Base-by-base conservation (phyloP, 2,797 vertebrate species). In the Gallinago stenura region DNA sequence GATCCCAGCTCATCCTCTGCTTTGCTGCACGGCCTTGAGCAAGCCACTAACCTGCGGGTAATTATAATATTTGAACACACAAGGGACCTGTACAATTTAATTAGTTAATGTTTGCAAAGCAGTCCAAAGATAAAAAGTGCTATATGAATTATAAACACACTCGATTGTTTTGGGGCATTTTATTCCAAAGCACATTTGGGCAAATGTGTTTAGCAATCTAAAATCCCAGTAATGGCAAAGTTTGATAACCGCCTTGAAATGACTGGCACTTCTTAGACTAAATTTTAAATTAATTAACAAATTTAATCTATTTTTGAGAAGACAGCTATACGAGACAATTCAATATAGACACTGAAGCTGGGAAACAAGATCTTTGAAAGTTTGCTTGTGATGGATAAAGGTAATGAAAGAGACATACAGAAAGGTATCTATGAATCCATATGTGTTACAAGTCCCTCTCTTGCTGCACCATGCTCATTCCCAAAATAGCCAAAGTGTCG, bases 41-140 rank as follows among this genome's bases (percentile, higher is more conserved):
- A 93, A 95, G 61, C 75, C 84, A 87, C 86, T 73, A 95, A 90
- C 88, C 88, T 89, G 83, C 3, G 7, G 81, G 92, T 85, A 92
- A 92, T 73, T 82, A 50, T 57, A 94, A 86, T 77, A 90, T 83
- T 10, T 79, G 71, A 93, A 84, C 31, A 80, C 77, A 61, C 56
- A n/a, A 13, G 71, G 30, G 83, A 94, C 48, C 70, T n/a, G 70
- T 75, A 70, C 45, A 68, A 65, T 93, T 95, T 90, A 91, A 95
- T 94, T 93, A 95, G 70, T 80, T 89, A 91, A 90, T 83, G 73
- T 90, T 77, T 83, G 80, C 78, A 87, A 96, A 90, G 71, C 66
- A 64, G 68, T 80, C 33, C 54, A 35, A 85, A 92, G 84, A 92
- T 56, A 66, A 73, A 94, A 95, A 57, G 31, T 73, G 71, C 31